Conservation (phyloP, 2,113 vertebrate species). For the Petaurus breviceps region DNA sequence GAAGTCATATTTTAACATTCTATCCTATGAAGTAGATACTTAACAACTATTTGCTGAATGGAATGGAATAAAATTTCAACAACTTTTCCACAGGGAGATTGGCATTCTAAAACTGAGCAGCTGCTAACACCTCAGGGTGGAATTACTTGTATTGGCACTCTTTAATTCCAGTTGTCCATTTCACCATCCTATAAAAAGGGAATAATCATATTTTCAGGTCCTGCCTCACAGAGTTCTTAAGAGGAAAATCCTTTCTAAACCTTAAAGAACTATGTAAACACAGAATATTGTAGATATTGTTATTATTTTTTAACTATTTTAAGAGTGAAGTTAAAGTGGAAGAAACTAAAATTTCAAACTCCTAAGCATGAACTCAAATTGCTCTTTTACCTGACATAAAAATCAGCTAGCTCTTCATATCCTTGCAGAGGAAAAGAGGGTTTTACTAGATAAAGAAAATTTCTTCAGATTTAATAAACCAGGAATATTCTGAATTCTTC, state of each 20-base stretch:
- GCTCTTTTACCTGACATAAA: slow-evolving; percentile 51
- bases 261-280: neutral
- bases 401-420: slow-evolving; percentile 36
- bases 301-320: slow-evolving; percentile 22
- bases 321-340: slow-evolving; percentile 46
- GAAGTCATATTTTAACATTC: neutral
- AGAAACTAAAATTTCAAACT: slow-evolving; percentile 33
- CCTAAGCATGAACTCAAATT: slow-evolving; percentile 42
- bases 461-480: slow-evolving; percentile 56
- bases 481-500: slow-evolving; percentile 28
- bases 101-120: neutral
- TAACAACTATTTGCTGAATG: neutral
- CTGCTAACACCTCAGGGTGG: neutral
- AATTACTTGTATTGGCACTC: neutral
- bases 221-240: neutral
- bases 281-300: neutral
- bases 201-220: neutral
- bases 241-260: neutral
- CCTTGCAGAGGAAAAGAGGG: slow-evolving; percentile 10
- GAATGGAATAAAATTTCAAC: neutral
- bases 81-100: neutral
- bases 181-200: neutral
- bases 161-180: neutral
- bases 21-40: neutral
- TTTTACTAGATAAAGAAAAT: slow-evolving; percentile 20